phyloP scores from a whole-genome alignment of 2,888 invertebrate species.

The Polymixis lichenea region DNA sequence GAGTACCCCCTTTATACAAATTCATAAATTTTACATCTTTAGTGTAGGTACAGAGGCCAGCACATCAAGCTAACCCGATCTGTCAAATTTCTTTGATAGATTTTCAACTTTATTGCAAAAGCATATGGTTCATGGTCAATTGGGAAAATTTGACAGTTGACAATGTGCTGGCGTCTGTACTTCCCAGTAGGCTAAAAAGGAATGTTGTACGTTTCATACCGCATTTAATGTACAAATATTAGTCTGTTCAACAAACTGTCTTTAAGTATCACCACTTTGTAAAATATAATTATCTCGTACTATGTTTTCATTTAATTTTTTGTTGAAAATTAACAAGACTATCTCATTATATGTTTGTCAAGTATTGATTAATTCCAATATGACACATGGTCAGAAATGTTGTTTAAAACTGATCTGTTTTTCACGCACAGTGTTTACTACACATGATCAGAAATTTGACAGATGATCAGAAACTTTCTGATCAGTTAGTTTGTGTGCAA shows the following conservation, averaged over 20 bases:
- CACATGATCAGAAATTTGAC: conserved; percentile 14
- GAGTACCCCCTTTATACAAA: no score
- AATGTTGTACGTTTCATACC: conserved; percentile 5
- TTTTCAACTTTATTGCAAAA: no score
- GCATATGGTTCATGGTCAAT: no score
- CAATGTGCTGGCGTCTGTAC: no score
- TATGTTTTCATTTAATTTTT: conserved; percentile 41
- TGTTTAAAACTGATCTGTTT: conserved; percentile 20
- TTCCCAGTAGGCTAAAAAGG: neutral
- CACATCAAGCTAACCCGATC: no score
- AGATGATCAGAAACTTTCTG: conserved; percentile 13
- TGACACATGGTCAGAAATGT: conserved; percentile 7
- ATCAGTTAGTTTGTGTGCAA: conserved; percentile 23
- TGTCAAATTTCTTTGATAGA: no score
- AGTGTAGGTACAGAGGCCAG: no score
- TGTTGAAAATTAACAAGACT: conserved; percentile 27
- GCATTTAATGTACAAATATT: neutral
- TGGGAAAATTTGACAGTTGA: no score
- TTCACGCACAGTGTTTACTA: conserved; percentile 25
- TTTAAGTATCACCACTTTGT: conserved; percentile 39
- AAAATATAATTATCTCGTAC: conserved; percentile 46
- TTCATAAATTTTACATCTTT: no score
- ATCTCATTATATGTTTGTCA: conserved; percentile 31
- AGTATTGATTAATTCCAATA: conserved; percentile 25
- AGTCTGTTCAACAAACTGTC: conserved; percentile 7